These are phyloP conservation scores for human (Homo sapiens) DNA, from an alignment of 2,113 vertebrate genomes.

Conservation along the genomic window DNA sequence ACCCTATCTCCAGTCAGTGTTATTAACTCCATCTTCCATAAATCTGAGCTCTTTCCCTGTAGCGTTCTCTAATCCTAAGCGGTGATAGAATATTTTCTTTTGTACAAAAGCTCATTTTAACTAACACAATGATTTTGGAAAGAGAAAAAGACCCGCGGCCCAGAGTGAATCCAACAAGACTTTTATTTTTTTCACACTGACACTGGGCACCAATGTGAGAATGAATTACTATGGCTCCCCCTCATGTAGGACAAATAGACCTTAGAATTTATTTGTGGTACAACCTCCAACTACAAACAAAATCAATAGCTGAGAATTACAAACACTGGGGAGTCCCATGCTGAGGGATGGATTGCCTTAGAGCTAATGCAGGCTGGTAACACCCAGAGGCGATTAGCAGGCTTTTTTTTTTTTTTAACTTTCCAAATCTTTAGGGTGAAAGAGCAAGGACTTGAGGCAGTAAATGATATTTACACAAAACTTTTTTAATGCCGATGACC, in stretches of 20 bases:
- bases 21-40: not conserved
- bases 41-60: not conserved
- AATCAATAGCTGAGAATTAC: conserved; percentile 55
- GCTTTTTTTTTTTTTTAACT: not conserved
- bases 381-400: not conserved
- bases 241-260: not conserved
- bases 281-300: conserved; percentile 43
- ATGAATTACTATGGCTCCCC: not conserved
- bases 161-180: conserved; percentile 22
- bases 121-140: conserved; percentile 40
- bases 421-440: not conserved
- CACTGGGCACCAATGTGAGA: not conserved
- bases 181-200: not conserved
- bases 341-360: not conserved
- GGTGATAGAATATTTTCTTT: not conserved
- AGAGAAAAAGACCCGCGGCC: not conserved
- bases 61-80: not conserved
- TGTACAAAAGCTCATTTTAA: conserved; percentile 30
- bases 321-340: not conserved
- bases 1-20: not conserved
- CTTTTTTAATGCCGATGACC: not conserved
- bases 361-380: not conserved
- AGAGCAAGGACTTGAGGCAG: not conserved
- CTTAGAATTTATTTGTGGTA: conserved; percentile 31
- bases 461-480: conserved; percentile 5